phyloP scores from a whole-genome alignment of 2,797 vertebrate species.

The Steatocranus sp. region DNA sequence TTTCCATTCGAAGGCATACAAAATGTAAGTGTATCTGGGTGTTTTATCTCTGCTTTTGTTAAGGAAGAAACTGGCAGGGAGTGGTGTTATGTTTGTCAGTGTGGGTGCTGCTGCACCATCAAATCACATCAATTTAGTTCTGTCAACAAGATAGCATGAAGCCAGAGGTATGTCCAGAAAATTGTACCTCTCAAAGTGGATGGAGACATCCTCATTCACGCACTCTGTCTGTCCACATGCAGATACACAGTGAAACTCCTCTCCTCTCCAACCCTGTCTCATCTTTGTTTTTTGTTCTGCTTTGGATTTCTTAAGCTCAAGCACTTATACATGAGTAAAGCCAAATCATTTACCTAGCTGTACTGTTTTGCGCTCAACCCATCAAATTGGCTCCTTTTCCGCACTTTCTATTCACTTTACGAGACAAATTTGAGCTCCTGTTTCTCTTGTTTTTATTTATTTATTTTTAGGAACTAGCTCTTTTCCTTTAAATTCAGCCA shows the following conservation, averaged over 20 bases:
- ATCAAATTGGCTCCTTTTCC: constrained; percentile 5
- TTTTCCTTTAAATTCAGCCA: neutral
- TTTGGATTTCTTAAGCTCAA: constrained; percentile 46
- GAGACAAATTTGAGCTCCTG: neutral
- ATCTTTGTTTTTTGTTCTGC: constrained; percentile 21
- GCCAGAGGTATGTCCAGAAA: constrained; percentile 31
- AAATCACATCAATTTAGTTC: constrained; percentile 53
- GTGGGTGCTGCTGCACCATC: constrained; percentile 42
- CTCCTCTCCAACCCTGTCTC: neutral
- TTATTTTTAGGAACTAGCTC: neutral
- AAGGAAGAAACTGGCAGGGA: constrained; percentile 14
- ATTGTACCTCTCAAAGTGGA: constrained; percentile 23
- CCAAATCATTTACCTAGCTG: constrained; percentile 38
- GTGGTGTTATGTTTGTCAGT: constrained; percentile 11
- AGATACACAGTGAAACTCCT: neutral
- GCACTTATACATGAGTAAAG: constrained; percentile 45
- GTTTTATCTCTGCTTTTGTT: constrained; percentile 9
- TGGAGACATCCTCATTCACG: neutral
- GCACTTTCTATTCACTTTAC: constrained; percentile 14
- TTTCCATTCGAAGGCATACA: neutral
- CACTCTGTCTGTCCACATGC: neutral
- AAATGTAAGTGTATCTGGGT: neutral
- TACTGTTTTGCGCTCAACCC: constrained; percentile 22
- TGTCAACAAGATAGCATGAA: constrained; percentile 24
- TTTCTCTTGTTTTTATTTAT: neutral